These are phyloP conservation scores for Solenopsis invicta DNA, from an alignment of 1,140 invertebrate genomes.

Conservation along the genomic window DNA sequence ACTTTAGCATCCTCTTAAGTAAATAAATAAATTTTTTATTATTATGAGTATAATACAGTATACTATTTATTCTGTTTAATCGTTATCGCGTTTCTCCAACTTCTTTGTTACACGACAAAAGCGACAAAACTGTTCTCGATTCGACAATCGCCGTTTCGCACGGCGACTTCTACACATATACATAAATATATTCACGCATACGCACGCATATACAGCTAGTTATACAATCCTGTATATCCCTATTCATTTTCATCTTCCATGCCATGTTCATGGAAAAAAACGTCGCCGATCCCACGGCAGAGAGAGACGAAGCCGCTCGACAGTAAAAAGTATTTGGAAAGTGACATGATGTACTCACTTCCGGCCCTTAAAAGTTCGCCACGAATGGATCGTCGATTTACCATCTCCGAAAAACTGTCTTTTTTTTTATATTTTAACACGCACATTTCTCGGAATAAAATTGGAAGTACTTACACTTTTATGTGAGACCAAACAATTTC, in stretches of 20 bases:
- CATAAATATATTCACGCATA: background rate
- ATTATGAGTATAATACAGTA: too few relatives aligned
- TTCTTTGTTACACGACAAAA: conserved; percentile 24
- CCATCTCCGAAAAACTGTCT: background rate
- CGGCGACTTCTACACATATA: conserved; percentile 1
- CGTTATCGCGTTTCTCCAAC: background rate
- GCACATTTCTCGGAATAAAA: background rate
- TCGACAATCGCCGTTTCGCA: conserved; percentile 36
- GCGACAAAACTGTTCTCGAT: conserved; percentile 35
- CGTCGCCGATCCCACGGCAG: conserved; percentile 34
- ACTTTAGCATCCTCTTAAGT: too few relatives aligned
- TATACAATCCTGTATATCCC: conserved; percentile 17
- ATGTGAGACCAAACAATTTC: background rate
- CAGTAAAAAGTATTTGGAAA: conserved; percentile 78
- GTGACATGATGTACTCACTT: conserved; percentile 69
- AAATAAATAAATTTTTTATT: too few relatives aligned
- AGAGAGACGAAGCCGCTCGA: conserved; percentile 16
- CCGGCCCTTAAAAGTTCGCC: conserved; percentile 72
- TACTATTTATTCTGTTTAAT: background rate
- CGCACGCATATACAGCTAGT: background rate
- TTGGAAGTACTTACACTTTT: background rate
- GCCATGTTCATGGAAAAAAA: background rate
- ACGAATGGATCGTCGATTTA: background rate
- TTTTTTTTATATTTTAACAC: conserved; percentile 15
- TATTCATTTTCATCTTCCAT: conserved; percentile 43